phyloP scores from a whole-genome alignment of 2,888 invertebrate genomes.

The Scaptomyza parva region DNA sequence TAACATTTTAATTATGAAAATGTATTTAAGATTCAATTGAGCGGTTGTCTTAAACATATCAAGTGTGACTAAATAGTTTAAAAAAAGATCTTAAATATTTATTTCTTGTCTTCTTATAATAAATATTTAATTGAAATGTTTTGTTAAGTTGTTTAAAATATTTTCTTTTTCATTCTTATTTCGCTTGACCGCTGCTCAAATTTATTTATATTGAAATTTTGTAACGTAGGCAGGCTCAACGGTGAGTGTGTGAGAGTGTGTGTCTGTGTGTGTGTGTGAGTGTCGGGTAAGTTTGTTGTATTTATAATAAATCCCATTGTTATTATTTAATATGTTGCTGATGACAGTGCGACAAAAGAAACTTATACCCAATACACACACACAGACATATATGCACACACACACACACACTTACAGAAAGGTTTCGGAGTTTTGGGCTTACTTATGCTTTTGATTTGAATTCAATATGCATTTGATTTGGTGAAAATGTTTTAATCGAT shows the following conservation, averaged over 20 bases:
- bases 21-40: slow-evolving; percentile 2
- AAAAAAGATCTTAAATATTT: too few relatives aligned
- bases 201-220: not conserved
- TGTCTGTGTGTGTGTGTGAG: too few relatives aligned
- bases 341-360: slow-evolving; percentile 3
- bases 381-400: too few relatives aligned
- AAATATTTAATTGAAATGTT: not conserved
- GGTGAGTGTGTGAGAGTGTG: too few relatives aligned
- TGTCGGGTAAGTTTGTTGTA: not conserved
- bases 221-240: not conserved
- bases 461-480: slow-evolving; percentile 73
- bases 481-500: slow-evolving; percentile 72
- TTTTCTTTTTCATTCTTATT: not conserved
- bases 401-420: not conserved
- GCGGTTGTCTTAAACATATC: not conserved
- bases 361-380: not conserved
- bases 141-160: not conserved
- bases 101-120: not conserved
- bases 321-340: slow-evolving; percentile 1
- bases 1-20: slow-evolving; percentile 12
- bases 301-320: not conserved
- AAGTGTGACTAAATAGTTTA: not conserved
- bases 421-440: slow-evolving; percentile 1
- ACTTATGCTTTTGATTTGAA: slow-evolving; percentile 51
- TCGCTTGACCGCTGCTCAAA: not conserved